Evolutionary conservation across 2,797 vertebrate genomes (phyloP), one percentile per base, ranked within the genome.

Genomic region (Rhinella marina): DNA sequence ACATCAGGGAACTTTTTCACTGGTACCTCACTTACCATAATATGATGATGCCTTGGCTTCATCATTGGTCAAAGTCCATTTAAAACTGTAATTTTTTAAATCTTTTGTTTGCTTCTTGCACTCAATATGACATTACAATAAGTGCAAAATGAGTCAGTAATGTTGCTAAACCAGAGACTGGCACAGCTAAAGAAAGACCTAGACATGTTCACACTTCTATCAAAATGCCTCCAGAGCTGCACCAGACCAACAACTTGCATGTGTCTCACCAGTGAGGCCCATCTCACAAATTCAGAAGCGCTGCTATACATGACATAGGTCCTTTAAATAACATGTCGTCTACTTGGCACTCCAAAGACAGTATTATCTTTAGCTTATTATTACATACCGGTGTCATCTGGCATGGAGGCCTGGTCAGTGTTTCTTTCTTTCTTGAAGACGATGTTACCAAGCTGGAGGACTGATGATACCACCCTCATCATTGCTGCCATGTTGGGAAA

Each of bases 401-500:
- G 98, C 98, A 99, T 99, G 68, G 98, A 98, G 1, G 98, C 98
- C 92, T 99, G 98, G 90, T 99, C 98, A 76, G 98, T 98, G 91
- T 98, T 99, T 91, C 98, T 97, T 91, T 99, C 98, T 90, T 98
- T 99, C 93, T 99, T 99, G 94, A 99, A 99, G 92, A 97, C 96
- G 17, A 99, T 98, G 85, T 99, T 99, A 73, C 98, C 98, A 57
- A 99, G 95, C 86, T 99, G 97, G 81, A 99, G 96, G 86, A 99
- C 98, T 0, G 97, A 96, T 13, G 98, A 99, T 82, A 98, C 97
- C 0, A 99, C 96, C 91, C 94, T 99, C 91, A 99, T 84, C 88
- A 99, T 96, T 41, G 97, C 98, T 99, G 93, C 1, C 73, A 81
- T 0, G 78, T 62, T 86, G 87, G 6, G 90, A 76, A 89, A 59